Evolutionary conservation across 2,888 invertebrate genomes (phyloP), one percentile per base, ranked within the genome.

Genomic region (Stenurella melanura): DNA sequence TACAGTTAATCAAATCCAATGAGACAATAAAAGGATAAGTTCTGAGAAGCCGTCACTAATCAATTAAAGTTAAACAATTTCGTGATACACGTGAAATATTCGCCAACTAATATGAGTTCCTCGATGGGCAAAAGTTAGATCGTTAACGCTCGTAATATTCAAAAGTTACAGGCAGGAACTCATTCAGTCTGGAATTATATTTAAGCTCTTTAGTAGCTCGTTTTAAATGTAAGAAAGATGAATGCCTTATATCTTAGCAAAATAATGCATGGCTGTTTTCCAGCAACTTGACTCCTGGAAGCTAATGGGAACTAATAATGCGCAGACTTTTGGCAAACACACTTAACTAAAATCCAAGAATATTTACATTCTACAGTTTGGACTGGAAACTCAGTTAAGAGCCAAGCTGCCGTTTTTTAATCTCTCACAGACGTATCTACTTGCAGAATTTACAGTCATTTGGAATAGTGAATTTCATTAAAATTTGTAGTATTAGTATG

Each of bases 141-240:
- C 67, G 67, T 67, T 67, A 67, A 50, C 19, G 67, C 38, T 26
- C 67, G 21, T 67, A 67, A 67, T 67, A 67, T 67, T 67, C 67
- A 56, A 67, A 54, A 67, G 67, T 67, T 67, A 54, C 50, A 63
- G 74, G 66, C 79, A 73, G 75, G 57, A 73, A 73, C 78, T 79
- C 75, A 68, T 64, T 42, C 69, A 68, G 56, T 73, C 30, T 58
- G 63, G 75, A 75, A 72, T 70, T 74, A 76, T 56, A 77, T 73
- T 75, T 70, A 70, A 75, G 75, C 75, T 66, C 68, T 77, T 76
- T 74, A 78, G 70, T 70, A 60, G 72, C 72, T 42, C 38, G 70
- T 60, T 54, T 72, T 72, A 72, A 54, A 54, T 72, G 54, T 72
- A 72, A 72, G 72, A 72, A 72, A 72, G 72, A 72, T 63, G 72